Percentiles rank a stretch among this genome's conserved stretches.
Conservation (phyloP, 2,888 invertebrate genomes). For the Lasioglossum leucozonium region DNA sequence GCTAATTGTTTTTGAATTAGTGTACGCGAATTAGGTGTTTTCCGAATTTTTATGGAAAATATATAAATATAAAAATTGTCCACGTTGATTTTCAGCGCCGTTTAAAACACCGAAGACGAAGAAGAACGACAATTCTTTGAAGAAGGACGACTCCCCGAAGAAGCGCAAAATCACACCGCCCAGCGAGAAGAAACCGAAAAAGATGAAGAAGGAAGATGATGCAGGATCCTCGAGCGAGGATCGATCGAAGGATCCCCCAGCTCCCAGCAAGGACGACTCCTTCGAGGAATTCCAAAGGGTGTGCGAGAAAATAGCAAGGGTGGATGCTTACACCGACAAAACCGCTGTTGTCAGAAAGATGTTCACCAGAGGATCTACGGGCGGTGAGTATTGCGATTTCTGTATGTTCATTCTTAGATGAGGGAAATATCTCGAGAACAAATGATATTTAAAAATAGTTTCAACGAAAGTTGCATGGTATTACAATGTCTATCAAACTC, state of each 20-base stretch:
- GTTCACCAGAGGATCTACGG: slow-evolving; percentile 86
- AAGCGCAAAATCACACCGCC: slow-evolving; percentile 21
- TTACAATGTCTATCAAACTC: no score
- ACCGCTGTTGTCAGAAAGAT: slow-evolving; percentile 89
- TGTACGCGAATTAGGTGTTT: no score
- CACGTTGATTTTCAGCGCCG: slow-evolving; percentile 44
- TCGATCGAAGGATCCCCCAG: neutral
- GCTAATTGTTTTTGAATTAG: neutral
- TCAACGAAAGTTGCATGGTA: no score
- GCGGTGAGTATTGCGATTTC: slow-evolving; percentile 74
- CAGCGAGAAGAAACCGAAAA: slow-evolving; percentile 24
- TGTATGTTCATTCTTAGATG: neutral
- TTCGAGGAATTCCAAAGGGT: slow-evolving; percentile 92
- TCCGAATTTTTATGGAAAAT: no score
- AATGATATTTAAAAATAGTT: no score
- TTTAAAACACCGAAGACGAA: slow-evolving; percentile 27
- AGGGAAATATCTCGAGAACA: no score
- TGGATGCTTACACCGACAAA: slow-evolving; percentile 93
- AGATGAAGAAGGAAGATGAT: slow-evolving; percentile 54
- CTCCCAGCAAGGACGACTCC: slow-evolving; percentile 87
- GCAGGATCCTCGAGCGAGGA: slow-evolving; percentile 53
- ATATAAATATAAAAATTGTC: no score
- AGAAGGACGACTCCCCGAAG: neutral
- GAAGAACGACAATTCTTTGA: neutral
- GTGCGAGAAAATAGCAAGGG: slow-evolving; percentile 91